Evolutionary conservation across 2,888 invertebrate species (phyloP).

Genomic region (Atethmia centrago): DNA sequence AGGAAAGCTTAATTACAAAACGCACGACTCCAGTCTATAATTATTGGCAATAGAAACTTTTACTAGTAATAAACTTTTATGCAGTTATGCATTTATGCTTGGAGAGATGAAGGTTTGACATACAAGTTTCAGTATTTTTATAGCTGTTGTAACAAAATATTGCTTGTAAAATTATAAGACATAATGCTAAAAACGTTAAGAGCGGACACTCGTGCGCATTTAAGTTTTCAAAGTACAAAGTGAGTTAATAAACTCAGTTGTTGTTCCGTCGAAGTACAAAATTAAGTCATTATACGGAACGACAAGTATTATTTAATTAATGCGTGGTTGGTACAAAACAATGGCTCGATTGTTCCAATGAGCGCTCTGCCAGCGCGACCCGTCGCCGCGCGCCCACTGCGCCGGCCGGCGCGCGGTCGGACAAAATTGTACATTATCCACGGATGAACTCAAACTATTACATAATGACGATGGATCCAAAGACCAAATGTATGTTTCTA

Average conservation of each 20-base stretch:
- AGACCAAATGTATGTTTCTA: conserved; percentile 23
- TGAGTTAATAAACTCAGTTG: conserved; percentile 64
- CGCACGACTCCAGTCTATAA: conserved; percentile 50
- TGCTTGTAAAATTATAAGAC: conserved; percentile 64
- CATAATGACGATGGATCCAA: conserved; percentile 29
- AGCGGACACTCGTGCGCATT: conserved; percentile 58
- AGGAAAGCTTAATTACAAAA: conserved; percentile 56
- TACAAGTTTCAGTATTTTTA: conserved; percentile 61
- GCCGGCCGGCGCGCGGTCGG: conserved; percentile 20
- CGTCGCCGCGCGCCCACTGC: conserved; percentile 64
- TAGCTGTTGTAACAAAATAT: conserved; percentile 69
- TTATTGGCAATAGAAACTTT: conserved; percentile 67
- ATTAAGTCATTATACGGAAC: conserved; percentile 80
- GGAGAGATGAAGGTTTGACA: conserved; percentile 59
- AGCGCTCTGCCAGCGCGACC: conserved; percentile 63
- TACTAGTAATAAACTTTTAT: conserved; percentile 65
- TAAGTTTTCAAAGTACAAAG: conserved; percentile 61
- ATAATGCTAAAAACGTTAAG: conserved; percentile 56
- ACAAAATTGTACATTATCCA: conserved; percentile 52
- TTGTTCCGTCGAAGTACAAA: conserved; percentile 70
- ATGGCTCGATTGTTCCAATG: conserved; percentile 78
- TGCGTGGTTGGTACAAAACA: conserved; percentile 78
- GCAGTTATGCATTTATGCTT: conserved; percentile 58
- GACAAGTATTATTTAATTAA: conserved; percentile 80
- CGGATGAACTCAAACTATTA: conserved; percentile 43